Evolutionary conservation across 2,797 vertebrate species (phyloP).

Genomic region (Gymnothorax reevesii): DNA sequence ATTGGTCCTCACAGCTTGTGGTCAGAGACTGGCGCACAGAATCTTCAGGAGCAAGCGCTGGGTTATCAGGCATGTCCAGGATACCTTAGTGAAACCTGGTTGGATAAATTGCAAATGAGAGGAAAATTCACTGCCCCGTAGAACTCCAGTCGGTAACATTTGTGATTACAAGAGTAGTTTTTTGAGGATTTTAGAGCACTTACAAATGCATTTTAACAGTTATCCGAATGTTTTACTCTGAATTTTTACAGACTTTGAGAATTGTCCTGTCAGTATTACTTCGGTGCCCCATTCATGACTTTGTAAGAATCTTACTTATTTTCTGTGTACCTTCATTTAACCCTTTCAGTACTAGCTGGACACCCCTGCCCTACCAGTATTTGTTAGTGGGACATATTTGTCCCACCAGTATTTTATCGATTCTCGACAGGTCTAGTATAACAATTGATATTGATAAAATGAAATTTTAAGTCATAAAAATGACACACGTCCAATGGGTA

Average conservation of each 20-base stretch:
- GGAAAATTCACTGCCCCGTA: background rate
- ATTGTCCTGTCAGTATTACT: background rate
- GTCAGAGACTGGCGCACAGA: constrained; percentile 29
- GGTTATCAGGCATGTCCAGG: background rate
- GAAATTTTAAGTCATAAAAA: too few species aligned
- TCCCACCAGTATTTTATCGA: too few species aligned
- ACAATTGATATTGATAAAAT: too few species aligned
- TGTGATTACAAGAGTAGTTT: background rate
- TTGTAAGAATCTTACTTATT: background rate
- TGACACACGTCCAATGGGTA: too few species aligned
- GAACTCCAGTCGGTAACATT: too few species aligned
- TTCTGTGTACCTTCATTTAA: background rate
- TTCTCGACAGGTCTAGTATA: too few species aligned
- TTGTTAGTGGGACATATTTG: too few species aligned
- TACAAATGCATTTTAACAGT: background rate
- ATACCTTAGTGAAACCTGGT: background rate
- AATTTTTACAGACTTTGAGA: background rate
- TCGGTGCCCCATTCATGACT: background rate
- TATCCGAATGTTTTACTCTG: background rate
- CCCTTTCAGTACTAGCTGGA: too few species aligned
- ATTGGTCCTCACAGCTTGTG: constrained; percentile 41
- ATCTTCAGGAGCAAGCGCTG: constrained; percentile 9
- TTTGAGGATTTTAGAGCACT: background rate
- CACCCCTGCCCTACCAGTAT: too few species aligned
- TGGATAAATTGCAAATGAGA: background rate